phyloP scores from a whole-genome alignment of 2,113 vertebrate species.

The Acanthochromis polyacanthus region DNA sequence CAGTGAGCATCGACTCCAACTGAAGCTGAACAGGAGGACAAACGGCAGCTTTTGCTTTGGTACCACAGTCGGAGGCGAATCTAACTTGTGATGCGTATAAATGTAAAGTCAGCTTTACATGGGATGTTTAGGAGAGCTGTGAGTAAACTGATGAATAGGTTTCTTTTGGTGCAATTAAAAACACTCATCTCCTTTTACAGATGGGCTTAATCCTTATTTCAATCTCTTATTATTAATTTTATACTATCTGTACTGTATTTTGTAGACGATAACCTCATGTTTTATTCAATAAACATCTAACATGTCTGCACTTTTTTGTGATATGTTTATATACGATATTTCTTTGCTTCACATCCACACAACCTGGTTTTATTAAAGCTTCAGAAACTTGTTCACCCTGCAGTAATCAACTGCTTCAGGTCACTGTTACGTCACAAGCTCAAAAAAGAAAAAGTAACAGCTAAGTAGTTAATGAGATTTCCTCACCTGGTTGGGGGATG shows the following conservation, averaged over 20 bases:
- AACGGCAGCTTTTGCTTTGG: slow-evolving; percentile 21
- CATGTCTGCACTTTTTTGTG: neutral
- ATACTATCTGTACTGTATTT: slow-evolving; percentile 46
- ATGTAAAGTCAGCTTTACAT: slow-evolving; percentile 15
- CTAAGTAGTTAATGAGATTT: slow-evolving; percentile 70
- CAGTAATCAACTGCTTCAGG: slow-evolving; percentile 2
- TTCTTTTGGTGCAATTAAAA: slow-evolving; percentile 47
- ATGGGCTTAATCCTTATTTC: slow-evolving; percentile 16
- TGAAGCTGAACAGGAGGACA: slow-evolving; percentile 73
- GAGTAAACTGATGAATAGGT: neutral
- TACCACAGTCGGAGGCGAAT: neutral
- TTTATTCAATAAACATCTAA: slow-evolving; percentile 62
- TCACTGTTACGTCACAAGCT: slow-evolving; percentile 42
- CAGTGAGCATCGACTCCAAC: slow-evolving; percentile 71
- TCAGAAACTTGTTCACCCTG: slow-evolving; percentile 18
- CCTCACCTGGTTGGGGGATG: slow-evolving; percentile 9
- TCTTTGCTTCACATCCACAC: neutral
- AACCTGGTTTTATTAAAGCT: neutral
- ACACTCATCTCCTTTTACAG: slow-evolving; percentile 15
- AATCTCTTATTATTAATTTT: slow-evolving; percentile 32
- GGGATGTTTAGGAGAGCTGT: slow-evolving; percentile 17
- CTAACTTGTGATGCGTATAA: neutral
- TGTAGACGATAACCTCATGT: slow-evolving; percentile 45
- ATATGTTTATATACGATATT: neutral
- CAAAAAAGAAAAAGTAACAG: slow-evolving; percentile 59